Conservation (phyloP, 1,140 invertebrate species). For the Eubasilissa regina region DNA sequence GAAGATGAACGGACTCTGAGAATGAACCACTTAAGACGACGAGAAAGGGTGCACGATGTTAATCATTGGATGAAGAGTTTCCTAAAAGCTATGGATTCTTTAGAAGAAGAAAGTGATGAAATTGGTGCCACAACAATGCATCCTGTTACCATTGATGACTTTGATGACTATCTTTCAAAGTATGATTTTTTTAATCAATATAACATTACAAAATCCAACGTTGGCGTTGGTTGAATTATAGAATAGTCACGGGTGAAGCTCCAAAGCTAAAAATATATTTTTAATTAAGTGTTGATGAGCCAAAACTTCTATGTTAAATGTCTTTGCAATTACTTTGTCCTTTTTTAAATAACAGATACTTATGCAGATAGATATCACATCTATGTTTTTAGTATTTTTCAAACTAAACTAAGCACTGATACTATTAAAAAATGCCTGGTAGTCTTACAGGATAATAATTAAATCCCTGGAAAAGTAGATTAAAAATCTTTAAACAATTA, state of each 20-base stretch:
- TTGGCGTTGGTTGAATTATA: no score
- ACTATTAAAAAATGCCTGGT: no score
- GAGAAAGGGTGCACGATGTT: constrained; percentile 88
- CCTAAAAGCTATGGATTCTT: constrained; percentile 87
- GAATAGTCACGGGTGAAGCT: no score
- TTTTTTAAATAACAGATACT: not conserved
- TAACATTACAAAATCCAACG: no score
- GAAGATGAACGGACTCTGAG: constrained; percentile 88
- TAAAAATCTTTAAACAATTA: no score
- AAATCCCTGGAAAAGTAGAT: no score
- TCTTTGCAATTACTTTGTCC: not conserved
- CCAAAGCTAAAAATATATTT: no score
- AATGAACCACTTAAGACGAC: constrained; percentile 87
- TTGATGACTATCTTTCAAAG: constrained; percentile 89
- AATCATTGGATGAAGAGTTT: constrained; percentile 93
- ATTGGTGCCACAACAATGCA: constrained; percentile 87
- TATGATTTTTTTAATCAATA: constrained; percentile 67
- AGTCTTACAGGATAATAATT: no score
- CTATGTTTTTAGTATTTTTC: not conserved
- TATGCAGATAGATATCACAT: no score
- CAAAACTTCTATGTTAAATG: constrained; percentile 27
- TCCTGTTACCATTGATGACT: constrained; percentile 88
- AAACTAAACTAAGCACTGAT: no score
- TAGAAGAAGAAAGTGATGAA: constrained; percentile 84
- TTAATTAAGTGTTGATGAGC: no score